Percentiles rank a stretch among this genome's conserved stretches.
Evolutionary conservation across 2,113 vertebrate species (phyloP).

Genomic region (Carassius carassius): DNA sequence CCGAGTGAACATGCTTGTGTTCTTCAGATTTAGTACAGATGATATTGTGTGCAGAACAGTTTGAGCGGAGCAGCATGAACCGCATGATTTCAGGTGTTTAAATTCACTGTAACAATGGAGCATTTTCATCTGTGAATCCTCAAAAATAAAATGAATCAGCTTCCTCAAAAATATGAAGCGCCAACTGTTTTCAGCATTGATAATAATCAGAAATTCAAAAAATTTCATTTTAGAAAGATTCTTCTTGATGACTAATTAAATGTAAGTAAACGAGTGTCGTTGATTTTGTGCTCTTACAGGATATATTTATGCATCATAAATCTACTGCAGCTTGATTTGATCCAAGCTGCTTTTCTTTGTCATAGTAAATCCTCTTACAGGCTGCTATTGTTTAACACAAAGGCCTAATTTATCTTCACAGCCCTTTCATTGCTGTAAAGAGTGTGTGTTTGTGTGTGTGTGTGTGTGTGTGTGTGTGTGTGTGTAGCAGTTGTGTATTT

Average conservation of each 20-base stretch:
- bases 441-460: slow-evolving; percentile 17
- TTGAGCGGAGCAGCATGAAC: not conserved
- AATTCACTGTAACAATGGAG: too few species aligned
- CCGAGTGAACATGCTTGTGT: not conserved
- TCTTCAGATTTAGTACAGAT: not conserved
- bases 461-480: too few species aligned
- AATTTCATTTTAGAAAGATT: too few species aligned
- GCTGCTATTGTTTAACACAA: slow-evolving; percentile 25
- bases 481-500: too few species aligned
- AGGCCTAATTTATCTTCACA: not conserved
- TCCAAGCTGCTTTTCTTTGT: not conserved
- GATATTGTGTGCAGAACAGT: not conserved
- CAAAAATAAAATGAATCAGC: too few species aligned
- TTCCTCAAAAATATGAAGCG: not conserved
- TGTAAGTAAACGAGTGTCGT: not conserved
- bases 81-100: too few species aligned
- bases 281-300: not conserved
- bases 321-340: not conserved
- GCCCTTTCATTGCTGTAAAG: not conserved
- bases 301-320: not conserved
- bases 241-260: not conserved
- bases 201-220: not conserved
- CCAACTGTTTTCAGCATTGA: not conserved
- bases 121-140: too few species aligned
- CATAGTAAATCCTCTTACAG: slow-evolving; percentile 8